Percentiles rank a stretch among this genome's conserved stretches.
Conservation (phyloP, 1,140 invertebrate genomes). For the Gryon sp. region DNA sequence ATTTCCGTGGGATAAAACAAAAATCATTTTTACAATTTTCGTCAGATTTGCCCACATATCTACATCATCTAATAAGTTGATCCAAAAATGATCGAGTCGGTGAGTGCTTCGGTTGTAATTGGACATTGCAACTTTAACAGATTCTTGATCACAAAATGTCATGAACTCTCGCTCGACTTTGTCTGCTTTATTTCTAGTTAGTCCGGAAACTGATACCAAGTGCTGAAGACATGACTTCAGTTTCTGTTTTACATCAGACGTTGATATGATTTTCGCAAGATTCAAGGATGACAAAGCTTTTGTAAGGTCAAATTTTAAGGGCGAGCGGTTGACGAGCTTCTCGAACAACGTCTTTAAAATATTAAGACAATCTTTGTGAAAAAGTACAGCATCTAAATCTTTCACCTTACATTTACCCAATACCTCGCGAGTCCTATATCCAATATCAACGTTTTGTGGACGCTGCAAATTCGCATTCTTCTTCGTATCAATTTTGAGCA, state of each 20-base stretch:
- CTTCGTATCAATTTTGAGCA: constrained; percentile 20
- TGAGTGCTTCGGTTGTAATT: background rate
- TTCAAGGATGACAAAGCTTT: background rate
- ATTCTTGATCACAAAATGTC: background rate
- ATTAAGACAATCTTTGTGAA: constrained; percentile 9
- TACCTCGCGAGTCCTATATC: constrained; percentile 11
- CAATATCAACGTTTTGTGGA: constrained; percentile 17
- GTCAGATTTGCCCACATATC: background rate
- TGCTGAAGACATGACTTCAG: background rate
- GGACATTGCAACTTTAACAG: background rate
- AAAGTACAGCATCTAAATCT: constrained; percentile 1
- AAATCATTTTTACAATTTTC: constrained; percentile 22
- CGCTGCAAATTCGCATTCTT: constrained; percentile 26
- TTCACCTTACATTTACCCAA: background rate
- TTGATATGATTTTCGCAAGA: background rate
- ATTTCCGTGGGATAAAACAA: constrained; percentile 35
- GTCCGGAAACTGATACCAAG: too few species aligned
- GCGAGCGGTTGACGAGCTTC: background rate
- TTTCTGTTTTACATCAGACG: background rate
- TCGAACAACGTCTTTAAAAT: background rate
- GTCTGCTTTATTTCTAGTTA: background rate
- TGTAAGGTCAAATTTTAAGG: constrained; percentile 1
- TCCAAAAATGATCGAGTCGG: constrained; percentile 11
- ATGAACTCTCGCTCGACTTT: background rate
- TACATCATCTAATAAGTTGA: background rate